These are phyloP conservation scores for Syngnathus acus DNA, from an alignment of 2,797 vertebrate species.

Conservation along the genomic window DNA sequence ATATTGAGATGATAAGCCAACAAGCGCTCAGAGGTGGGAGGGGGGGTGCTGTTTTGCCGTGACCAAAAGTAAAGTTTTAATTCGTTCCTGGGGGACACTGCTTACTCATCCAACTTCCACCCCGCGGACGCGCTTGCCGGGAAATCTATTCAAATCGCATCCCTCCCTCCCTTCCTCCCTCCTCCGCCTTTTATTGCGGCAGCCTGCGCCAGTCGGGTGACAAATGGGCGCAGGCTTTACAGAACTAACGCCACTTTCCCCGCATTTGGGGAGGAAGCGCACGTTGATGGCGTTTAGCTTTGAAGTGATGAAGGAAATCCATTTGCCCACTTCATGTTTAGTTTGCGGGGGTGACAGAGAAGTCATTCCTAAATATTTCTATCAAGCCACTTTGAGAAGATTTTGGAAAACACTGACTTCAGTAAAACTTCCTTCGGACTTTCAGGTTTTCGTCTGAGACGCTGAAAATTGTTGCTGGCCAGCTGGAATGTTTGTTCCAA, in stretches of 20 bases:
- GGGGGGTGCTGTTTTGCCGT: constrained; percentile 46
- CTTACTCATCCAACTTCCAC: constrained; percentile 69
- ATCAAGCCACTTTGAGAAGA: too few relatives aligned
- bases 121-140: constrained; percentile 63
- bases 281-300: constrained; percentile 56
- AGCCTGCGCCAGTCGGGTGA: constrained; percentile 65
- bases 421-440: too few relatives aligned
- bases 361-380: not conserved
- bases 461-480: too few relatives aligned
- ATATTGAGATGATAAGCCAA: constrained; percentile 59
- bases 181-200: constrained; percentile 74
- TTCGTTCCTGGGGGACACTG: constrained; percentile 71
- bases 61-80: constrained; percentile 79
- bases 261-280: constrained; percentile 51
- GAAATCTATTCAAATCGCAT: constrained; percentile 81
- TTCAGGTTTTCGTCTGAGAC: too few relatives aligned
- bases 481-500: too few relatives aligned
- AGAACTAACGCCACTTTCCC: constrained; percentile 61
- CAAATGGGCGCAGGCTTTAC: constrained; percentile 73
- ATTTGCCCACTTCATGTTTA: constrained; percentile 38
- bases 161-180: constrained; percentile 61
- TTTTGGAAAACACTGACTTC: too few relatives aligned
- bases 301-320: constrained; percentile 63
- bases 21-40: constrained; percentile 50
- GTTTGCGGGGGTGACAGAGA: not conserved